Conservation (phyloP, 35 echinoderm and acorn worm genomes). For the Amphiura filiformis region DNA sequence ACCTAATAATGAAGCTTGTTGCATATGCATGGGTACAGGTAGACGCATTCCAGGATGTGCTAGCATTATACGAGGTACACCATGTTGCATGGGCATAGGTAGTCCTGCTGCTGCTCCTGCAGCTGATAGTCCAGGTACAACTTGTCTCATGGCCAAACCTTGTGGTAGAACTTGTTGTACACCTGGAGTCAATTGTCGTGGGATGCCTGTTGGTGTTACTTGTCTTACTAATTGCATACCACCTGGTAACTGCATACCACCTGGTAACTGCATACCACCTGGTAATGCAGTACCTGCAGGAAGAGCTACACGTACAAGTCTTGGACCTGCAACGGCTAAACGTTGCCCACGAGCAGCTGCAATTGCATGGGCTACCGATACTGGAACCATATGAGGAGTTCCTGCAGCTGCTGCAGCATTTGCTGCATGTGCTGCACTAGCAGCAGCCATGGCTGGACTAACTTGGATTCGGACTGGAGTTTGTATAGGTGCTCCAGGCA, state of each 20-base stretch:
- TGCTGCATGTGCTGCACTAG: background rate
- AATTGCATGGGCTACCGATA: background rate
- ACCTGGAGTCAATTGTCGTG: background rate
- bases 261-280: constrained; percentile 1
- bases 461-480: background rate
- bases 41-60: background rate
- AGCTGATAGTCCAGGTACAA: background rate
- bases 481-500: background rate
- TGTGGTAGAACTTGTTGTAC: background rate
- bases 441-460: background rate
- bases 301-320: background rate
- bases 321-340: background rate
- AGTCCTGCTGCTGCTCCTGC: background rate
- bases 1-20: background rate
- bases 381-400: background rate
- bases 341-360: background rate
- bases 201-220: background rate
- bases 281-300: background rate
- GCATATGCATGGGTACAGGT: background rate
- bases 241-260: background rate
- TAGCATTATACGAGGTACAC: background rate
- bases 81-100: background rate
- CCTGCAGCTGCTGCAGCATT: background rate
- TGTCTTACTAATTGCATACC: background rate
- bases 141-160: background rate